phyloP scores from a whole-genome alignment of 2,113 vertebrate species.

The Scophthalmus maximus region DNA sequence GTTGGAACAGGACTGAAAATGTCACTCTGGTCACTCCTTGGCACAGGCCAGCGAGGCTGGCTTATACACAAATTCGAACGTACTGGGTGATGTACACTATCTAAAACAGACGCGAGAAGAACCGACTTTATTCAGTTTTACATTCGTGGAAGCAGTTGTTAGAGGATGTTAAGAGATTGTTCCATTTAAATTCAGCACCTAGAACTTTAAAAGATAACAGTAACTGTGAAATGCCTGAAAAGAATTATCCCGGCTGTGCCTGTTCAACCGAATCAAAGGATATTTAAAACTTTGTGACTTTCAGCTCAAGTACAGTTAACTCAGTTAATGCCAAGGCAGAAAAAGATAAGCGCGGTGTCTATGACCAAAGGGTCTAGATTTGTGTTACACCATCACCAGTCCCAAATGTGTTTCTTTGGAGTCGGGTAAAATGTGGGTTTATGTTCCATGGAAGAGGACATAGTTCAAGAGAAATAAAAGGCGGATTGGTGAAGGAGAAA shows the following conservation, averaged over 20 bases:
- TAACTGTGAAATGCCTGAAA: constrained; percentile 11
- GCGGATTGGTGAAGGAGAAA: constrained; percentile 17
- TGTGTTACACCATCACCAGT: constrained; percentile 29
- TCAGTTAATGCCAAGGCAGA: constrained; percentile 16
- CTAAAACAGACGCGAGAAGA: constrained; percentile 4
- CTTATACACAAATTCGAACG: constrained; percentile 33
- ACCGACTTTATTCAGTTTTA: constrained; percentile 5
- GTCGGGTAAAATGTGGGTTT: constrained; percentile 30
- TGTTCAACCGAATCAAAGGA: constrained; percentile 50
- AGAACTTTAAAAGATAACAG: constrained; percentile 34
- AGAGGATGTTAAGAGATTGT: constrained; percentile 18
- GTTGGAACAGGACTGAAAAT: constrained; percentile 58
- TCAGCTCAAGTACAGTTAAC: constrained; percentile 40
- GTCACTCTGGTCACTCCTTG: constrained; percentile 53
- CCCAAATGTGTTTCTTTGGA: constrained; percentile 21
- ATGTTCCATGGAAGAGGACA: constrained; percentile 10
- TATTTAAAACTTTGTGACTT: constrained; percentile 52
- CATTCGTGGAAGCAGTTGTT: not conserved
- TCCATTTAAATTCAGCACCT: constrained; percentile 53
- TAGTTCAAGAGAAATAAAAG: constrained; percentile 35
- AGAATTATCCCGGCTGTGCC: not conserved
- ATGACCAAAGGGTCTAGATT: constrained; percentile 33
- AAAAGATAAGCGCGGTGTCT: constrained; percentile 37
- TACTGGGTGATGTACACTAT: constrained; percentile 16
- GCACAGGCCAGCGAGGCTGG: constrained; percentile 12